These are phyloP conservation scores for Macrotis lagotis DNA, from an alignment of 2,113 vertebrate genomes.

Conservation along the genomic window DNA sequence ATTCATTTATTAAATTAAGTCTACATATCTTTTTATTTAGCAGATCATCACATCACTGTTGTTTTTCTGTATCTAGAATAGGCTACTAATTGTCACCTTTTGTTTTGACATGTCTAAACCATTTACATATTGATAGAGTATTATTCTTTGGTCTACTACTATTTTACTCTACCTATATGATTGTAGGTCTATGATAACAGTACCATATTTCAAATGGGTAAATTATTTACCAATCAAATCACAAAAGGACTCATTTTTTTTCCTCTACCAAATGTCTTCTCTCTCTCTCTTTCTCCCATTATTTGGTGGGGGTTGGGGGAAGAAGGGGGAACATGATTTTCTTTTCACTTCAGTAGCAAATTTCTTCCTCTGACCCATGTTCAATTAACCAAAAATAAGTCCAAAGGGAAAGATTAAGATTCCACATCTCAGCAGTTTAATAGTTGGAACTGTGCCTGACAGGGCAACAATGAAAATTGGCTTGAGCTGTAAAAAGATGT, in stretches of 20 bases:
- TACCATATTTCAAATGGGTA: background rate
- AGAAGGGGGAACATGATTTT: background rate
- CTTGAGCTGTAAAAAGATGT: constrained; percentile 46
- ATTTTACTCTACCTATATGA: constrained; percentile 1
- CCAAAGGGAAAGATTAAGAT: constrained; percentile 46
- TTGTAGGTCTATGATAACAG: constrained; percentile 43
- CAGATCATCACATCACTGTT: constrained; percentile 4
- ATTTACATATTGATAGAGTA: constrained; percentile 2
- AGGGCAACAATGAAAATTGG: constrained; percentile 57
- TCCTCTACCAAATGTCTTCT: constrained; percentile 55
- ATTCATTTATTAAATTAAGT: background rate
- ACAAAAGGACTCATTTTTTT: constrained; percentile 22
- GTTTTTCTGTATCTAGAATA: background rate
- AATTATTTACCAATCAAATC: background rate
- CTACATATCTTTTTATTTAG: background rate
- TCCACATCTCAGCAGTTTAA: constrained; percentile 66
- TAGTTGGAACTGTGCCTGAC: constrained; percentile 71
- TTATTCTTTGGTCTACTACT: background rate
- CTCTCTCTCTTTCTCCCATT: constrained; percentile 58
- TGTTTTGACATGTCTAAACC: constrained; percentile 16
- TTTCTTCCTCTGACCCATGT: constrained; percentile 49
- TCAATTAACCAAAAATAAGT: constrained; percentile 69
- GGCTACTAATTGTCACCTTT: constrained; percentile 5
- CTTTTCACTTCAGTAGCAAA: constrained; percentile 64
- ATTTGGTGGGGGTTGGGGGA: background rate